Percentiles rank a stretch among this genome's conserved stretches.
Evolutionary conservation across 1,140 invertebrate genomes (phyloP).

Genomic region (roundworm (Caenorhabditis elegans)): WBcel235 BX284606.5:7095001-7095500

Average conservation of each 20-base stretch:
- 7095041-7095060: neutral
- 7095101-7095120: neutral
- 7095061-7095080: neutral
- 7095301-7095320: neutral
- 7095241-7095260: too few species aligned
- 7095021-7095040: neutral
- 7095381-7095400: too few species aligned
- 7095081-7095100: constrained; percentile 8
- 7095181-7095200: constrained; percentile 13
- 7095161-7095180: neutral
- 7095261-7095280: too few species aligned
- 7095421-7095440: too few species aligned
- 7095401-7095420: too few species aligned
- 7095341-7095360: too few species aligned
- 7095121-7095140: neutral
- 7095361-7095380: too few species aligned
- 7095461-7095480: too few species aligned
- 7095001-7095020: constrained; percentile 13
- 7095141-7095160: constrained; percentile 21
- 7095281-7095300: too few species aligned
- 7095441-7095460: too few species aligned
- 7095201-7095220: constrained; percentile 16
- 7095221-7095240: constrained; percentile 27
- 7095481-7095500: too few species aligned
- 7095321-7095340: too few species aligned